These are phyloP conservation scores for Numida meleagris DNA, from an alignment of 2,113 vertebrate species.

Conservation along the genomic window DNA sequence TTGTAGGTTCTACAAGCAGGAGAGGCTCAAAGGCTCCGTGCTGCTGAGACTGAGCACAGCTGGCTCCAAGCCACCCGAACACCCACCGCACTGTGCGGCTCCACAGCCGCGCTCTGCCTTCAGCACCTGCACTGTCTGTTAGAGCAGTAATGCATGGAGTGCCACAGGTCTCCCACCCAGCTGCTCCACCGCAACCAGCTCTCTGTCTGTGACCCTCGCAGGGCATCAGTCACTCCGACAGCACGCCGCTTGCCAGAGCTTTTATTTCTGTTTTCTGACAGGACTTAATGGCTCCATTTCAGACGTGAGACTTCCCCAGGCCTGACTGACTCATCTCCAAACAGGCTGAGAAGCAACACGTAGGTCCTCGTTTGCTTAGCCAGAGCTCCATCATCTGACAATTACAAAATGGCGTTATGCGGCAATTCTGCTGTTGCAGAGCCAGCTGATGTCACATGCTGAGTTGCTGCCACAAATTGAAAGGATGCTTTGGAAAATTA, in stretches of 20 bases:
- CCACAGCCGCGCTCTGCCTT: not conserved
- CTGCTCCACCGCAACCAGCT: rapidly evolving
- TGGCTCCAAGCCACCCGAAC: not conserved
- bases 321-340: not conserved
- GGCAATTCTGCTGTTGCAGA: not conserved
- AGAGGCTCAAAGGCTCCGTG: not conserved
- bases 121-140: not conserved
- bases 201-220: not conserved
- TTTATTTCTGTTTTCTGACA: not conserved
- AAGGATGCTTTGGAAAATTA: not conserved
- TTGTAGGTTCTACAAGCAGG: not conserved
- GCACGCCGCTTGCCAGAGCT: not conserved
- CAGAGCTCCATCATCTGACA: not conserved
- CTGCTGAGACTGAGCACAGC: not conserved
- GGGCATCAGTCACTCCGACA: not conserved
- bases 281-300: constrained; percentile 5
- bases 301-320: not conserved
- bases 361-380: not conserved
- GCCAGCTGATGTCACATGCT: not conserved
- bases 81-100: rapidly evolving
- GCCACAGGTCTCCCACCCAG: not conserved
- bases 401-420: not conserved
- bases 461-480: not conserved
- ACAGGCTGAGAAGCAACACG: not conserved
- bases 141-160: not conserved